These are phyloP conservation scores for Rhopalosiphum maidis DNA, from an alignment of 1,140 invertebrate species.

Conservation along the genomic window DNA sequence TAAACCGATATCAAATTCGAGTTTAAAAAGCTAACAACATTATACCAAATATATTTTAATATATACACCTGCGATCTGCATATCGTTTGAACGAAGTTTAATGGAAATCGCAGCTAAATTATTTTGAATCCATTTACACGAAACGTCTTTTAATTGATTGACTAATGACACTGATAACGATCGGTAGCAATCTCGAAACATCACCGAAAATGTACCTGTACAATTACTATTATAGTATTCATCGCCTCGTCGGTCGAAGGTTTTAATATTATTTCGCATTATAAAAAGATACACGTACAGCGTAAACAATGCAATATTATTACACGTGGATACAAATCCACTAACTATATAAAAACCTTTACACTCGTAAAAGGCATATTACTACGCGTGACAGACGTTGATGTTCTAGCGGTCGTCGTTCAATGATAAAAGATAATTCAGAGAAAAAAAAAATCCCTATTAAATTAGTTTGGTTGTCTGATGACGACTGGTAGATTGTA, in stretches of 20 bases:
- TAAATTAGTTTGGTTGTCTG: slow-evolving; percentile 24
- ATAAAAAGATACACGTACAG: background rate
- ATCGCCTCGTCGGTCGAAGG: background rate
- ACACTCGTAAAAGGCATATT: background rate
- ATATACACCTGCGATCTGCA: background rate
- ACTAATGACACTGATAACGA: too few relatives aligned
- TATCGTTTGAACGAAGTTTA: background rate
- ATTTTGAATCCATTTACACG: background rate
- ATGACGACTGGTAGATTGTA: background rate
- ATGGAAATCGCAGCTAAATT: background rate
- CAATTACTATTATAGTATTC: too few relatives aligned
- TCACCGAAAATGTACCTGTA: too few relatives aligned
- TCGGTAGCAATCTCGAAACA: too few relatives aligned
- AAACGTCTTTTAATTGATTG: background rate
- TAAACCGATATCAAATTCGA: background rate
- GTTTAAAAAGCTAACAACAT: background rate
- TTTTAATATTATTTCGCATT: background rate
- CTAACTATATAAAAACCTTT: background rate
- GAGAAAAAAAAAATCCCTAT: background rate
- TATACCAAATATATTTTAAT: background rate
- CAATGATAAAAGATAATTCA: background rate
- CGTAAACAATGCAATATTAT: background rate
- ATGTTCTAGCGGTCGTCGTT: background rate
- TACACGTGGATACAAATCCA: background rate
- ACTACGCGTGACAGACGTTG: background rate